phyloP scores from a whole-genome alignment of 2,113 vertebrate genomes.

The Euleptes europaea region DNA sequence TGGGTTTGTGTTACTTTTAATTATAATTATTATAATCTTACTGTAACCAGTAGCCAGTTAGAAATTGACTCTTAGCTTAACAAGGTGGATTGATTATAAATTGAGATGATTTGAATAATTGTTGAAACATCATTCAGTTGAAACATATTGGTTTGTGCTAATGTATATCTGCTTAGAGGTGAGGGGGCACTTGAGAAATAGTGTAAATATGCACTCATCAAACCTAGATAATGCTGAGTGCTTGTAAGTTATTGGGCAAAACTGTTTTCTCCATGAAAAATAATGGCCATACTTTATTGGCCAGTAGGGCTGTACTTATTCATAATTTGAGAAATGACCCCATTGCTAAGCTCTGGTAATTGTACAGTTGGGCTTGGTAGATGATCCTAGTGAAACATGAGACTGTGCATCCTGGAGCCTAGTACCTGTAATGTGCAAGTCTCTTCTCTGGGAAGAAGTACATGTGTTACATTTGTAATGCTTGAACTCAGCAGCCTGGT shows the following conservation, averaged over 20 bases:
- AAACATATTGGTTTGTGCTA: not conserved
- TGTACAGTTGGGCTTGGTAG: not conserved
- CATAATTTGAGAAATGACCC: not conserved
- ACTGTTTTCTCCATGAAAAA: not conserved
- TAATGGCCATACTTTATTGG: not conserved
- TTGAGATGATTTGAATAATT: not conserved
- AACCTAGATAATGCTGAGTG: not conserved
- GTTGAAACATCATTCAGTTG: too few species aligned
- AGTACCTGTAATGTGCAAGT: not conserved
- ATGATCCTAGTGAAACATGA: not conserved
- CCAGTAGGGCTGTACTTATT: not conserved
- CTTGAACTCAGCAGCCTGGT: not conserved
- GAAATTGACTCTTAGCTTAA: not conserved
- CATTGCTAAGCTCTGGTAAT: not conserved
- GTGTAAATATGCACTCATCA: not conserved
- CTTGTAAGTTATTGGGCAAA: not conserved
- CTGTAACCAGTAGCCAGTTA: not conserved
- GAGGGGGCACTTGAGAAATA: not conserved
- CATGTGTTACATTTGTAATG: not conserved
- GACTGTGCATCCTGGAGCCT: not conserved
- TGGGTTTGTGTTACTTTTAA: not conserved
- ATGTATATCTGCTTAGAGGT: not conserved
- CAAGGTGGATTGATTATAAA: not conserved
- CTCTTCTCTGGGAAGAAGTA: not conserved
- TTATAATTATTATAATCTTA: not conserved